These are phyloP conservation scores for Drosophila equinoxialis DNA, from an alignment of 1,140 invertebrate genomes.

Conservation along the genomic window DNA sequence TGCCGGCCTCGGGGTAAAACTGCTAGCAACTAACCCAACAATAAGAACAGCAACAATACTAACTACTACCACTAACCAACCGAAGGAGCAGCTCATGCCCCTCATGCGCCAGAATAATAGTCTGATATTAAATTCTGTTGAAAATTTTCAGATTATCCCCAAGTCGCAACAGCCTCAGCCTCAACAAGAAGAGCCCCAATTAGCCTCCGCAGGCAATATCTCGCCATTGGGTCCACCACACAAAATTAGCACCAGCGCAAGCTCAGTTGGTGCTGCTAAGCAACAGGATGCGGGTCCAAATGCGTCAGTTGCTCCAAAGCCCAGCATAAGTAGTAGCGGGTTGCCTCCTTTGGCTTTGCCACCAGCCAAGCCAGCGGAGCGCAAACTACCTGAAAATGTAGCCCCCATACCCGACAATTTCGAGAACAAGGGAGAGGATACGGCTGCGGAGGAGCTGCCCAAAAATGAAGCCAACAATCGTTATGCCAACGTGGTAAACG, in stretches of 20 bases:
- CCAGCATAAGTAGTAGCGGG: slow-evolving; percentile 55
- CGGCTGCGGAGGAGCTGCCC: slow-evolving; percentile 66
- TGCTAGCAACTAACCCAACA: slow-evolving; percentile 63
- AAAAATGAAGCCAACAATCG: slow-evolving; percentile 79
- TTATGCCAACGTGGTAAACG: slow-evolving; percentile 70
- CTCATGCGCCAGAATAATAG: slow-evolving; percentile 65
- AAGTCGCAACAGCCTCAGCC: slow-evolving; percentile 53
- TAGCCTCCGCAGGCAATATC: slow-evolving; percentile 41
- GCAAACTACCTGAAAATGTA: slow-evolving; percentile 78
- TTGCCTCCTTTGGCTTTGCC: slow-evolving; percentile 63
- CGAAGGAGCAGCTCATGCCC: slow-evolving; percentile 24
- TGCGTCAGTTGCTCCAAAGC: slow-evolving; percentile 53
- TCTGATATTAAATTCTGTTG: slow-evolving; percentile 82
- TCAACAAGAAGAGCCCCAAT: slow-evolving; percentile 55
- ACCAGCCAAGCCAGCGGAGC: slow-evolving; percentile 64
- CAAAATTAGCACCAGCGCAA: slow-evolving; percentile 50
- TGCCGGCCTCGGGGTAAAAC: slow-evolving; percentile 48
- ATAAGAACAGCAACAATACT: slow-evolving; percentile 24
- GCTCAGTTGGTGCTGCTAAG: slow-evolving; percentile 27
- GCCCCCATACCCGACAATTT: slow-evolving; percentile 81
- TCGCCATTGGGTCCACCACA: slow-evolving; percentile 67
- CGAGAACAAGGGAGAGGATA: slow-evolving; percentile 65
- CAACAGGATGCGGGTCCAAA: slow-evolving; percentile 34
- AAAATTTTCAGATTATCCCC: slow-evolving; percentile 83
- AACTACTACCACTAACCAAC: slow-evolving; percentile 40